phyloP scores from a whole-genome alignment of 92 coral and sea anemone genomes.

The Siderastrea radians region DNA sequence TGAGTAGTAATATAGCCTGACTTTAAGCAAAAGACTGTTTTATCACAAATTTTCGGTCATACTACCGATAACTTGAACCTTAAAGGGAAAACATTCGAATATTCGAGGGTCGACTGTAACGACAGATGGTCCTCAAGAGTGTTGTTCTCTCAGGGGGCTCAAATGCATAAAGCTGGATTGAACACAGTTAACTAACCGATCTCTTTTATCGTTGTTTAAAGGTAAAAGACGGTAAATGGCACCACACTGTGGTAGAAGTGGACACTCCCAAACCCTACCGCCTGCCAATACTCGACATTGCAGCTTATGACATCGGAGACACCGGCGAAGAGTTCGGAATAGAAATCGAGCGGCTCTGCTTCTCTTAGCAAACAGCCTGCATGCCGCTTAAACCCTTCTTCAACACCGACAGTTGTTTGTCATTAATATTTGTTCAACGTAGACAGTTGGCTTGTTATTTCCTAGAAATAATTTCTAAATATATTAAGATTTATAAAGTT shows the following conservation, averaged over 20 bases:
- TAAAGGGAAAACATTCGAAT: no score
- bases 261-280: slow-evolving; percentile 89
- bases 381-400: background rate
- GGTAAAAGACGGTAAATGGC: slow-evolving; percentile 96
- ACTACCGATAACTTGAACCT: no score
- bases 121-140: no score
- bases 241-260: slow-evolving; percentile 82
- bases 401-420: background rate
- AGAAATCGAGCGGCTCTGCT: slow-evolving; percentile 96
- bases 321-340: slow-evolving; percentile 95
- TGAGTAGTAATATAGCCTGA: no score
- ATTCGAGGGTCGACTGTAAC: no score
- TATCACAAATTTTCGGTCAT: no score
- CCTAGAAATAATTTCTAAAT: background rate
- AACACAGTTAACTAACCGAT: background rate
- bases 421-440: background rate
- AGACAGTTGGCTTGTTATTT: background rate
- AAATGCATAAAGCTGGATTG: background rate
- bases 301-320: slow-evolving; percentile 94
- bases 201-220: slow-evolving; percentile 18
- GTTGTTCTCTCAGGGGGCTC: no score
- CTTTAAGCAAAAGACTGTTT: no score
- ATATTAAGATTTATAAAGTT: background rate
- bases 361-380: slow-evolving; percentile 55
- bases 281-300: slow-evolving; percentile 90